A percentile compares a stretch with the other conserved stretches of the same genome.
Conservation (phyloP, 1,140 invertebrate genomes). For the Bursaphelenchus mucronatus region DNA sequence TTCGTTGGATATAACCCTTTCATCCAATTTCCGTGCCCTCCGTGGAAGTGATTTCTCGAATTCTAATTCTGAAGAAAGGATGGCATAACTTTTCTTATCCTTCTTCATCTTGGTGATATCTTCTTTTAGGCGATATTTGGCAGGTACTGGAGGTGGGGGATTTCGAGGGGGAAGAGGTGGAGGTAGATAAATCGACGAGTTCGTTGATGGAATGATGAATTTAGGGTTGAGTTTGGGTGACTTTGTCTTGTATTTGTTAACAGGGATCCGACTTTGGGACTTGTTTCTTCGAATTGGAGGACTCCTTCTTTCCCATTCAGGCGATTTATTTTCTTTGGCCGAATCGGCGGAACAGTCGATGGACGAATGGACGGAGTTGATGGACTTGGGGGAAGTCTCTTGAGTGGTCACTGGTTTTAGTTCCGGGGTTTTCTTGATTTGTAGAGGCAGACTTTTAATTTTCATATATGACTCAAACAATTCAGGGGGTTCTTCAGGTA, state of each 20-base stretch:
- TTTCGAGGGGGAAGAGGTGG: conserved; percentile 23
- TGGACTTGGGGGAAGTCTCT: conserved; percentile 39
- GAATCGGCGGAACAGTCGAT: conserved; percentile 28
- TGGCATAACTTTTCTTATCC: conserved; percentile 30
- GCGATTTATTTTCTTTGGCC: conserved; percentile 15
- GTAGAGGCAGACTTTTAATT: conserved; percentile 2
- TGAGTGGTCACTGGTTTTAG: conserved; percentile 8
- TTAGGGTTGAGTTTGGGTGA: conserved; percentile 20
- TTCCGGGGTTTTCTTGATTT: not conserved
- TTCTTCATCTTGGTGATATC: not conserved
- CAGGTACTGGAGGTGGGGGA: conserved; percentile 10
- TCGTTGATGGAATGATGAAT: conserved; percentile 10
- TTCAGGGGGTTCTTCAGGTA: conserved; percentile 28
- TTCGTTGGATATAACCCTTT: no score
- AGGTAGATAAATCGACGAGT: not conserved
- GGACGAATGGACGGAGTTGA: conserved; percentile 37
- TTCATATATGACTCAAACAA: conserved; percentile 31
- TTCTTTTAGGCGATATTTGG: conserved; percentile 1
- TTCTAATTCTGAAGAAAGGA: conserved; percentile 29
- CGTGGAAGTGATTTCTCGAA: conserved; percentile 34
- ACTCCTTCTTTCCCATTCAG: conserved; percentile 1
- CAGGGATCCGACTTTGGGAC: conserved; percentile 22
- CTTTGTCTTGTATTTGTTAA: conserved; percentile 9
- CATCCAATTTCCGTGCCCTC: not conserved
- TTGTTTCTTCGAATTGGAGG: not conserved